Evolutionary conservation across 2,113 vertebrate genomes (phyloP).

Genomic region (Hystrix brachyura): DNA sequence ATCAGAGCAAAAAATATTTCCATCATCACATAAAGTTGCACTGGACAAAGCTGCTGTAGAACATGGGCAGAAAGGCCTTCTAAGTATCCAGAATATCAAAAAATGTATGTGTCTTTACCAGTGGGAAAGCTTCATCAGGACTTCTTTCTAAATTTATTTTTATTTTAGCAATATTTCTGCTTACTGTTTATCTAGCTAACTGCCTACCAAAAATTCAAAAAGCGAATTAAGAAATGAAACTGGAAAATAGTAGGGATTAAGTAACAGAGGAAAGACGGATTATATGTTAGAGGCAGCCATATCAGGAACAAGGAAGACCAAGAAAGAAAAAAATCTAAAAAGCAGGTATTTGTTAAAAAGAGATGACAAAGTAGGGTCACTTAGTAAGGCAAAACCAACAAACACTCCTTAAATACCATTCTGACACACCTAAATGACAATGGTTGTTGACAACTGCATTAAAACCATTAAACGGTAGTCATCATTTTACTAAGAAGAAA

Average conservation of each 20-base stretch:
- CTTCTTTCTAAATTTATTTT: slow-evolving; percentile 31
- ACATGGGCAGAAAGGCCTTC: not conserved
- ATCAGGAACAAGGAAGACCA: not conserved
- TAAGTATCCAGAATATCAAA: not conserved
- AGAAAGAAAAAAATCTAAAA: not conserved
- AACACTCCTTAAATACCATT: not conserved
- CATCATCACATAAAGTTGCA: not conserved
- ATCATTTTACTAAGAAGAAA: slow-evolving; percentile 37
- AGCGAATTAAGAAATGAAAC: slow-evolving; percentile 24
- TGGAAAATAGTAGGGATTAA: not conserved
- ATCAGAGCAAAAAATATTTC: not conserved
- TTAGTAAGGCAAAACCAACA: not conserved
- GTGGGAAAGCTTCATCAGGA: not conserved
- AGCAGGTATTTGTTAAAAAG: slow-evolving; percentile 6
- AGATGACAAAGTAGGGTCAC: not conserved
- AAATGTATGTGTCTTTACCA: not conserved
- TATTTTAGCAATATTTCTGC: slow-evolving; percentile 51
- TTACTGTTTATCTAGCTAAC: not conserved
- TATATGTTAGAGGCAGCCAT: not conserved
- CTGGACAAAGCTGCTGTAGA: not conserved
- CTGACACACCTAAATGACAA: not conserved
- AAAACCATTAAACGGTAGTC: slow-evolving; percentile 8
- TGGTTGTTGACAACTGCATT: not conserved
- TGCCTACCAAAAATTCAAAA: slow-evolving; percentile 38
- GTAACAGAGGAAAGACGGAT: not conserved